phyloP scores from a whole-genome alignment of 2,113 vertebrate genomes.

The Morphnarchus princeps region DNA sequence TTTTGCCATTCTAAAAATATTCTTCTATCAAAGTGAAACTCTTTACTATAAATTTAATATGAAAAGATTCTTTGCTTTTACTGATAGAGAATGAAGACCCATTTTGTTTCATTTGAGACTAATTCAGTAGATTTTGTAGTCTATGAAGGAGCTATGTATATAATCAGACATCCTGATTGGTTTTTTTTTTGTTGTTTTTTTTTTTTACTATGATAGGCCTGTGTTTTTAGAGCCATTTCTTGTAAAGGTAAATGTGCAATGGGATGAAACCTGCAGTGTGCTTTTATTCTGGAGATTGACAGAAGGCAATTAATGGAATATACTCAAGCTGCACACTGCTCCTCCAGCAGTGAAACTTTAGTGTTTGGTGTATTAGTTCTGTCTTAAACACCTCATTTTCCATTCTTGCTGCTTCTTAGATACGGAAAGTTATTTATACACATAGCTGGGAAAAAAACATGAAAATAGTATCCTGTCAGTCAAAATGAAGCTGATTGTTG shows the following conservation, averaged over 20 bases:
- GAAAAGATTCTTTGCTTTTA: not conserved
- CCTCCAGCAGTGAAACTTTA: not conserved
- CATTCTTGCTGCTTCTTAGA: not conserved
- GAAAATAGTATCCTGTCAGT: not conserved
- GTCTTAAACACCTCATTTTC: not conserved
- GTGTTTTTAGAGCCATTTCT: not conserved
- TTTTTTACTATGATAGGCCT: not conserved
- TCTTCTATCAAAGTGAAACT: not conserved
- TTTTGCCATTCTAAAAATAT: not conserved
- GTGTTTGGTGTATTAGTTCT: not conserved
- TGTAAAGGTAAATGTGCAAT: not conserved
- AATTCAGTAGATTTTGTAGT: not conserved
- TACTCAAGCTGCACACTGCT: not conserved
- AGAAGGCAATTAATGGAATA: not conserved
- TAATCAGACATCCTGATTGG: not conserved
- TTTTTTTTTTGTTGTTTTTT: not conserved
- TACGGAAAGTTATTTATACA: not conserved
- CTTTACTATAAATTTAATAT: not conserved
- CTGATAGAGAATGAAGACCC: not conserved
- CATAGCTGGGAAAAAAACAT: not conserved
- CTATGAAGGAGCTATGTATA: not conserved
- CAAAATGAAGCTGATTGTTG: not conserved
- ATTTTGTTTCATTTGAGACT: not conserved
- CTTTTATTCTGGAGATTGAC: not conserved
- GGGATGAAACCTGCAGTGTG: not conserved